Conservation (phyloP, 2,888 invertebrate species). For the Nowickia ferox region DNA sequence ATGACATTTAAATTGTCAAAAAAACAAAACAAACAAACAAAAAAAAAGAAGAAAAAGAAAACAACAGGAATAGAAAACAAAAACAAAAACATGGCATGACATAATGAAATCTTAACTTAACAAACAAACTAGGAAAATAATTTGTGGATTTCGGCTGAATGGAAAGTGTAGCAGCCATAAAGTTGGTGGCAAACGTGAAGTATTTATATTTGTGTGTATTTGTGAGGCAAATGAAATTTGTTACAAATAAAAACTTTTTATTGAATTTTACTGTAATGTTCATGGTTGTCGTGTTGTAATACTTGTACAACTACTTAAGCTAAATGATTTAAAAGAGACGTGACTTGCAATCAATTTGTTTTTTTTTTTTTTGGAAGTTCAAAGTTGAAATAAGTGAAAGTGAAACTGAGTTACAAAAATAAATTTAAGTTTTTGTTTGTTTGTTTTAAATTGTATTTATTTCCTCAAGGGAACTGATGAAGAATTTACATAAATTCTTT, state of each 20-base stretch:
- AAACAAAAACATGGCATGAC: slow-evolving; percentile 53
- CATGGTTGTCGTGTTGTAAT: slow-evolving; percentile 9
- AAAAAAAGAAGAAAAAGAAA: slow-evolving; percentile 20
- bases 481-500: no score
- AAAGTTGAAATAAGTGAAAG: slow-evolving; percentile 8
- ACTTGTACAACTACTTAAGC: background rate
- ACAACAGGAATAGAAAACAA: slow-evolving; percentile 19
- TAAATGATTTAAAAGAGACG: slow-evolving; percentile 11
- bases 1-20: slow-evolving; percentile 70
- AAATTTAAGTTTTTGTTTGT: background rate
- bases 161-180: background rate
- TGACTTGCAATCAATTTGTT: background rate
- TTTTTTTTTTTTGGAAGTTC: background rate
- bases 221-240: background rate
- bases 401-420: background rate
- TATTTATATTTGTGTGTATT: background rate
- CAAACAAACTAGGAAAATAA: background rate
- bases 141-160: background rate
- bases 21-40: background rate
- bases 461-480: no score
- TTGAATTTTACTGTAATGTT: background rate
- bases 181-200: background rate
- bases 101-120: slow-evolving; percentile 30
- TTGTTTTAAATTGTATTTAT: background rate
- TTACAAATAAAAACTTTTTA: background rate